Conservation (phyloP, 2,113 vertebrate genomes). For the Chelonoidis abingdonii region DNA sequence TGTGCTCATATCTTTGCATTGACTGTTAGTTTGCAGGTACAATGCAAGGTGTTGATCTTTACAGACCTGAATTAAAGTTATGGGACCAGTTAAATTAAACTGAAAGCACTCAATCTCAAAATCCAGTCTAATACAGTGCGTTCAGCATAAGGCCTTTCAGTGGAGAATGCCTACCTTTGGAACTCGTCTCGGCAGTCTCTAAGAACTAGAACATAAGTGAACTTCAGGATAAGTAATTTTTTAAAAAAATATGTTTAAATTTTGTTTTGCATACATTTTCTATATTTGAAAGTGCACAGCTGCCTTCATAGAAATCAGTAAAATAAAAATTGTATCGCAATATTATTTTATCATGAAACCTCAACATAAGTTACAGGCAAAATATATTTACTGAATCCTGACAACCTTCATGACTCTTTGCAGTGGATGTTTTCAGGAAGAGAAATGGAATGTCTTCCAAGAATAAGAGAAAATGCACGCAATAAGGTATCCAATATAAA, state of each 20-base stretch:
- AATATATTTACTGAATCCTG: no score
- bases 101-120: not conserved
- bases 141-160: not conserved
- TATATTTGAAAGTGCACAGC: rapidly evolving
- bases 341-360: no score
- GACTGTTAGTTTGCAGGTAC: not conserved
- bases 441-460: not conserved
- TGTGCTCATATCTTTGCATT: not conserved
- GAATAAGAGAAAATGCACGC: not conserved
- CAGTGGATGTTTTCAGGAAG: no score
- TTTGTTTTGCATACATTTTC: not conserved
- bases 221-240: no score
- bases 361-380: no score
- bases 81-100: not conserved
- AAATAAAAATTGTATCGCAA: not conserved
- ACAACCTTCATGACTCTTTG: no score
- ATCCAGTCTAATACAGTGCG: not conserved
- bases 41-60: not conserved
- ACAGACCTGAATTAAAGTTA: not conserved
- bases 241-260: not conserved
- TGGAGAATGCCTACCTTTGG: not conserved
- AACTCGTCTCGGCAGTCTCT: not conserved
- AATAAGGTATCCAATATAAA: not conserved
- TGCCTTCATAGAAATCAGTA: not conserved
- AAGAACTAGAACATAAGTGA: no score